phyloP scores from a whole-genome alignment of 2,113 vertebrate genomes.

The Rhinoptilus africanus region DNA sequence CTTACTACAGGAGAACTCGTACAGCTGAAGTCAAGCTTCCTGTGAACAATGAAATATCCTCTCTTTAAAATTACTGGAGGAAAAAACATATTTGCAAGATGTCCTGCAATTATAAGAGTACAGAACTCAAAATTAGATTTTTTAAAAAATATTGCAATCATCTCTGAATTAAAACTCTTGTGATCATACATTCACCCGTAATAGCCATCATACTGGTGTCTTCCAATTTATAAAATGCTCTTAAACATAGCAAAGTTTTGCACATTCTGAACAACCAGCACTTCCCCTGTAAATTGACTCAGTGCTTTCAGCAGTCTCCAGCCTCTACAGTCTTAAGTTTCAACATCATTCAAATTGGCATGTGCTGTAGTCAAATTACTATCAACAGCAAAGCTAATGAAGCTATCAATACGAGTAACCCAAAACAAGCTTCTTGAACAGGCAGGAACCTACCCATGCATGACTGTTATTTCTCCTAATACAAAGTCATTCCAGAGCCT shows the following conservation, averaged over 20 bases:
- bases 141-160: background rate
- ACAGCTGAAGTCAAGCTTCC: background rate
- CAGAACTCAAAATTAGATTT: background rate
- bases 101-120: background rate
- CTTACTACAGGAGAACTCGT: background rate
- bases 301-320: background rate
- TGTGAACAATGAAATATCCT: background rate
- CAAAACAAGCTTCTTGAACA: background rate
- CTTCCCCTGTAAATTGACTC: background rate
- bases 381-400: background rate
- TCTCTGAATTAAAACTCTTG: background rate
- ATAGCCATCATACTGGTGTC: background rate
- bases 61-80: background rate
- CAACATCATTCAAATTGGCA: background rate
- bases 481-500: slow-evolving; percentile 7
- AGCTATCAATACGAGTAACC: background rate
- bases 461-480: background rate
- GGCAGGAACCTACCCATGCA: background rate
- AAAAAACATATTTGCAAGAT: background rate
- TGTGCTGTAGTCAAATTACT: background rate
- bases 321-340: background rate
- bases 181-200: background rate
- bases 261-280: background rate
- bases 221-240: background rate
- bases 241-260: background rate